Evolutionary conservation across 2,797 vertebrate genomes (phyloP), one percentile per base, ranked within the genome.

Genomic region (Staurois parvus): DNA sequence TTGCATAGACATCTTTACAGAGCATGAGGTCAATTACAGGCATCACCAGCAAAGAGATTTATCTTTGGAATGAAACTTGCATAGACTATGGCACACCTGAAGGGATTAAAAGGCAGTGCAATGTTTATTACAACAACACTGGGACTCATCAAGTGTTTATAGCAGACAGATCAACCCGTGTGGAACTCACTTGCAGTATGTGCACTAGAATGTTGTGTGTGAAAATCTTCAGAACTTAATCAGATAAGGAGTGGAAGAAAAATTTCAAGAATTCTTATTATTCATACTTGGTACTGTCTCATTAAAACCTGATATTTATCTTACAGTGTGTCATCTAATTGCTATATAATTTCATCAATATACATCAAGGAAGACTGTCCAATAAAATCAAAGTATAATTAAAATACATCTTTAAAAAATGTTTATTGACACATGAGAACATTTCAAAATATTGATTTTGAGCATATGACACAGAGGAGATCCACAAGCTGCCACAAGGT

Each of bases 381-480:
- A 66, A 66, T 28, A 66, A 66, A 66, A 66, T 66, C 12, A 29
- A 26, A 66, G n/a, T 73, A 73, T 26, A 72, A 42, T 28, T 12
- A 21, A 7, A 2, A 59, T 72, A 32, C 29, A 28, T 59, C 26
- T 62, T 26, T 59, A 24, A 72, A 59, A 28, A 29, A 19, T 79
- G 3, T 48, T 72, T 34, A 80, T 64, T 56, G 52, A 40, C 21
- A 64, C 64, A 2, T 40, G 19, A 78, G 28, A 78, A 78, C 12
- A 52, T 79, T 82, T 73, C 34, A 79, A 52, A 83, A 68, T 52
- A 73, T 67, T 45, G 21, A 72, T 48, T 67, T 26, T 75, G n/a
- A 84, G 68, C 24, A 79, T 30, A 59, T 66, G 68, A 73, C 6
- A 66, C 64, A 72, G 77, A 72, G 34, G 21, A 67, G 30, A 81